phyloP scores from a whole-genome alignment of 2,797 vertebrate species.

The Falco columbarius region DNA sequence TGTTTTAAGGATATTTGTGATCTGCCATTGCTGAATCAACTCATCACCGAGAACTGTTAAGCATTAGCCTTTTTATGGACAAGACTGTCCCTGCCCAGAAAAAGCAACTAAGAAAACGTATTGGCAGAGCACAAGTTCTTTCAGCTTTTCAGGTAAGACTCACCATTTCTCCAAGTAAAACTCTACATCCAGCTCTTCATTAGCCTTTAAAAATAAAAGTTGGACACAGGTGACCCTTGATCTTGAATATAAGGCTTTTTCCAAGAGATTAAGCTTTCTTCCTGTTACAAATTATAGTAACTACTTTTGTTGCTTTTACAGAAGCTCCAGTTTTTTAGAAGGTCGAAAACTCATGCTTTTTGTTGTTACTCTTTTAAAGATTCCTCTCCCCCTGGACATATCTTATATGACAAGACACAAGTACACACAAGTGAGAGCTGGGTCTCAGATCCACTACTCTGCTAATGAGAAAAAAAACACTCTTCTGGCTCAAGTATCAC shows the following conservation, averaged over 20 bases:
- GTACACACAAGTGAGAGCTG: accelerated
- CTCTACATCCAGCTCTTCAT: conserved; percentile 79
- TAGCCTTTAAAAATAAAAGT: conserved; percentile 63
- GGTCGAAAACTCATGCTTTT: not conserved
- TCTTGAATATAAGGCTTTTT: not conserved
- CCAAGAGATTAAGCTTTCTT: not conserved
- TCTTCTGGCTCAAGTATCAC: not conserved
- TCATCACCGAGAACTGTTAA: not conserved
- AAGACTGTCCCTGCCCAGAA: not conserved
- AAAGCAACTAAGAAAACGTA: not conserved
- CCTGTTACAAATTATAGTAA: not conserved
- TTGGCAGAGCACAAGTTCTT: not conserved
- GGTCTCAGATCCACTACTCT: not conserved
- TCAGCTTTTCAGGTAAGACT: conserved; percentile 20
- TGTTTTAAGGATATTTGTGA: not conserved
- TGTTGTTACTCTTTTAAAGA: not conserved
- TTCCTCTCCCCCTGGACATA: not conserved
- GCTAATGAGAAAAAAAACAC: accelerated
- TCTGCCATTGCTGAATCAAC: not conserved
- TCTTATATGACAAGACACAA: not conserved
- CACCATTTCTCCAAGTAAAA: conserved; percentile 80
- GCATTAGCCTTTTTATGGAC: not conserved
- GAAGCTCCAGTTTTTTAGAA: not conserved
- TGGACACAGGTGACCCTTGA: not conserved
- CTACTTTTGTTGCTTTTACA: not conserved